phyloP scores from a whole-genome alignment of 1,140 invertebrate genomes.

The Drosophila repleta region DNA sequence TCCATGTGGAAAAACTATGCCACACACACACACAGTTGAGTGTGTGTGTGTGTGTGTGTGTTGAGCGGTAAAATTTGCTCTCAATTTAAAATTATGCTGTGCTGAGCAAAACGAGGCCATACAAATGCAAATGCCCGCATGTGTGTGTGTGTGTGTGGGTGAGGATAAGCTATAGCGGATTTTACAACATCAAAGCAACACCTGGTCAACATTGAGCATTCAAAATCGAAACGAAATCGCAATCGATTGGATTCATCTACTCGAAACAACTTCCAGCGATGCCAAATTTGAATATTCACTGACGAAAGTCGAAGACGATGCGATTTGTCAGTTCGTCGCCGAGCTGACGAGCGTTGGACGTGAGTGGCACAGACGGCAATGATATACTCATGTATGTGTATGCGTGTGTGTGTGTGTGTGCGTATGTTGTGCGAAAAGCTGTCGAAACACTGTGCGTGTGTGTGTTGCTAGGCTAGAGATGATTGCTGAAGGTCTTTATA shows the following conservation, averaged over 20 bases:
- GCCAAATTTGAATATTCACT: constrained; percentile 42
- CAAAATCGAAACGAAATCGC: constrained; percentile 11
- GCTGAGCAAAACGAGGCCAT: constrained; percentile 68
- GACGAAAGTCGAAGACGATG: not conserved
- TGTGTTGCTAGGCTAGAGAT: no score
- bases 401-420: no score
- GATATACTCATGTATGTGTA: no score
- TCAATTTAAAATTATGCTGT: constrained; percentile 74
- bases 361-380: no score
- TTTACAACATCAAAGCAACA: constrained; percentile 54
- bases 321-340: no score
- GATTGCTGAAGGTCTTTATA: no score
- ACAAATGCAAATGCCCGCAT: constrained; percentile 66
- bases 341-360: no score
- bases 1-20: constrained; percentile 48
- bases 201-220: constrained; percentile 37
- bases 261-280: constrained; percentile 22
- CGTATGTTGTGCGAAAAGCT: no score
- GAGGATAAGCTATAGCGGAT: constrained; percentile 29
- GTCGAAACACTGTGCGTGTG: no score
- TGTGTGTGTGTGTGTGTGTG: constrained; percentile 38
- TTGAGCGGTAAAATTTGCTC: constrained; percentile 71
- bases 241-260: constrained; percentile 17
- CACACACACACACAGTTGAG: constrained; percentile 7
- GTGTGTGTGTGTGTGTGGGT: constrained; percentile 27